These are phyloP conservation scores for Spisula solida DNA, from an alignment of 2,888 invertebrate genomes.

Conservation along the genomic window DNA sequence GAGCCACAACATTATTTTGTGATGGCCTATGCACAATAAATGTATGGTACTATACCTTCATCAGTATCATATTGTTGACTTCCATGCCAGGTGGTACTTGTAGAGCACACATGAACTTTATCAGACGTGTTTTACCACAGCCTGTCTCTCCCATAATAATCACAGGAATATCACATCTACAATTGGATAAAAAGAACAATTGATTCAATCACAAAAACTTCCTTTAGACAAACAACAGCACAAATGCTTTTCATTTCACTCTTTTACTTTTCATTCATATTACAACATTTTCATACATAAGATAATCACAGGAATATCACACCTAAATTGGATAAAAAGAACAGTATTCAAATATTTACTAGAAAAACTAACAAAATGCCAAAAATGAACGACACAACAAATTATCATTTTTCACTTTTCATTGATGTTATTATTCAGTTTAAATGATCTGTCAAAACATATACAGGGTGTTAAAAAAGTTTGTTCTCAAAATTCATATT, in stretches of 20 bases:
- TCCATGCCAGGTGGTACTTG: slow-evolving; percentile 79
- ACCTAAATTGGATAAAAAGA: background rate
- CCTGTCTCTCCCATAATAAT: slow-evolving; percentile 87
- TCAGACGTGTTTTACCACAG: slow-evolving; percentile 85
- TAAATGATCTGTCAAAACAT: too few relatives aligned
- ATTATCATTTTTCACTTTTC: too few relatives aligned
- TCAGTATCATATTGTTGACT: slow-evolving; percentile 73
- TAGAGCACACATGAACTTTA: slow-evolving; percentile 85
- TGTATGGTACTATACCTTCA: slow-evolving; percentile 72
- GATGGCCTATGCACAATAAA: background rate
- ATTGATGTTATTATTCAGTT: too few relatives aligned
- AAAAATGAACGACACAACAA: background rate
- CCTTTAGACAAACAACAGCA: background rate
- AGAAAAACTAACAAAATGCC: background rate
- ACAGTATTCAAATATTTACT: background rate
- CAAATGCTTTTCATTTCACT: background rate
- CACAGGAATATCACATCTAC: slow-evolving; percentile 85
- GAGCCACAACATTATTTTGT: too few relatives aligned
- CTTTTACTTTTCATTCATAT: too few relatives aligned
- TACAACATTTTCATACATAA: background rate
- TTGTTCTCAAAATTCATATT: too few relatives aligned
- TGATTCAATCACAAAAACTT: background rate
- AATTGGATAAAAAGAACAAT: background rate
- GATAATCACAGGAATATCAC: background rate
- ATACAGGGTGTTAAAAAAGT: too few relatives aligned